Evolutionary conservation across 37 sponge, comb jelly and placozoan species (phyloP).

Genomic region (Oopsacas minuta): DNA sequence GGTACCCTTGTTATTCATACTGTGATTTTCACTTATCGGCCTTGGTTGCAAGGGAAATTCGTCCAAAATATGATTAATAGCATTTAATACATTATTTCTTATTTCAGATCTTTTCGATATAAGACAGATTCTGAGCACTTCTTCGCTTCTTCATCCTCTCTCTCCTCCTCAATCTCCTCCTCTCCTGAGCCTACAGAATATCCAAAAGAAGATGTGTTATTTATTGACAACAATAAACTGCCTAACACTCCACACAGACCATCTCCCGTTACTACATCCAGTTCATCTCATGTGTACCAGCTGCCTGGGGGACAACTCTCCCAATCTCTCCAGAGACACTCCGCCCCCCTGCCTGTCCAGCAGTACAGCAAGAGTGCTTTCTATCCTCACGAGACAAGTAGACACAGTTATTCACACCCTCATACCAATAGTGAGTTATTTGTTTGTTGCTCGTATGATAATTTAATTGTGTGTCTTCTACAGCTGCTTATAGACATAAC

Average conservation of each 20-base stretch:
- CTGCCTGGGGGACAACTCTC: neutral
- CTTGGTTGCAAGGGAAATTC: no score
- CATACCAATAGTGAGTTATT: neutral
- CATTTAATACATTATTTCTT: neutral
- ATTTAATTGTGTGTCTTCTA: no score
- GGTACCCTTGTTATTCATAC: no score
- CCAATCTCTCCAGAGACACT: neutral
- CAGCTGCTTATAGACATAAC: no score
- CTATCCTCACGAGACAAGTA: neutral
- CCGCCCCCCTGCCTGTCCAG: neutral
- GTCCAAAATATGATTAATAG: no score
- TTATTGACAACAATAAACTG: neutral
- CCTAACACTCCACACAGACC: neutral
- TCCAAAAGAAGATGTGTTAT: neutral
- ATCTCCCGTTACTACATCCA: neutral
- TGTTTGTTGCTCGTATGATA: no score
- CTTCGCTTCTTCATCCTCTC: neutral
- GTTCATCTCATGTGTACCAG: neutral
- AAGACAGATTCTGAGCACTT: neutral
- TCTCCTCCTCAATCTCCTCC: neutral
- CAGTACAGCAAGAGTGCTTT: neutral
- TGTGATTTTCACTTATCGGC: no score
- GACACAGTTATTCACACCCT: neutral
- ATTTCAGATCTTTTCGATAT: neutral
- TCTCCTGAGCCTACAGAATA: neutral